A percentile compares a stretch with the other conserved stretches of the same genome.
These are phyloP conservation scores for Aporophyla lueneburgensis DNA, from an alignment of 2,888 invertebrate genomes.

Conservation along the genomic window DNA sequence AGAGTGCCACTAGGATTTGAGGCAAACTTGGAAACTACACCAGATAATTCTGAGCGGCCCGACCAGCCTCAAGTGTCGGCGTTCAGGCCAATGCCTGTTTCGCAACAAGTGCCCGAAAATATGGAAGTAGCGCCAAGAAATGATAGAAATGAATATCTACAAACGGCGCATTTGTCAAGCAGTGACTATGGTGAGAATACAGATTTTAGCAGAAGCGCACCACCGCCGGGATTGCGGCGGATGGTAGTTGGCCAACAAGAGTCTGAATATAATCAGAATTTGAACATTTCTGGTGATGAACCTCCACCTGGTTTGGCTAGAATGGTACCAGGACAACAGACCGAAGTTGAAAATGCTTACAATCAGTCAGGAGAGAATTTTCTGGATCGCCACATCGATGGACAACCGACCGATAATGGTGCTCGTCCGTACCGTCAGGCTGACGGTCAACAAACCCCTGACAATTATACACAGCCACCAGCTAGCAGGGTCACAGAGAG, in stretches of 20 bases:
- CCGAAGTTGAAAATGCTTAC: conserved; percentile 81
- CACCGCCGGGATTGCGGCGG: conserved; percentile 92
- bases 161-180: conserved; percentile 94
- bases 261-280: conserved; percentile 83
- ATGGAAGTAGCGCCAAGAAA: conserved; percentile 92
- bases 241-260: conserved; percentile 93
- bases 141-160: conserved; percentile 94
- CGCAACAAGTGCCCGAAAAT: conserved; percentile 88
- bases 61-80: conserved; percentile 85
- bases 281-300: conserved; percentile 84
- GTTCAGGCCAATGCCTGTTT: conserved; percentile 74
- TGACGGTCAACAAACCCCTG: conserved; percentile 85
- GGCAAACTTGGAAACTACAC: conserved; percentile 92
- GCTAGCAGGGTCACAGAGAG: conserved; percentile 77
- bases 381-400: conserved; percentile 86
- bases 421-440: conserved; percentile 84
- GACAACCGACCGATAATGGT: conserved; percentile 81
- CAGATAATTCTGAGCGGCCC: conserved; percentile 93
- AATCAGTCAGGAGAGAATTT: conserved; percentile 83
- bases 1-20: conserved; percentile 84
- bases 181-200: conserved; percentile 87
- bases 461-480: conserved; percentile 79
- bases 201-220: conserved; percentile 86
- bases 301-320: conserved; percentile 89
- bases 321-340: conserved; percentile 90